Conservation (phyloP, 2,888 invertebrate genomes). For the Neuroscelio doddi region DNA sequence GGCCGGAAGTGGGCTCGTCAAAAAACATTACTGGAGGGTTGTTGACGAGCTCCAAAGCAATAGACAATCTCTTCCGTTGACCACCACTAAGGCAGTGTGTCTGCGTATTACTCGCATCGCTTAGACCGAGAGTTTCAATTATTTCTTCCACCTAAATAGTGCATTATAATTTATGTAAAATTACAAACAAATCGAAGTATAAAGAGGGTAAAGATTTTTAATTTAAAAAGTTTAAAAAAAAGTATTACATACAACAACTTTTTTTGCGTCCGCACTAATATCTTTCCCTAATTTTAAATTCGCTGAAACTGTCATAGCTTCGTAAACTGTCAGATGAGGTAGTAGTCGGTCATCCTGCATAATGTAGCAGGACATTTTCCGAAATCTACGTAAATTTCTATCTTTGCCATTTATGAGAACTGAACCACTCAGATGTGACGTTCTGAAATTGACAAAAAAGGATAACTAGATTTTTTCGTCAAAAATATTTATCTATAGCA, state of each 20-base stretch:
- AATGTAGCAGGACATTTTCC: conserved; percentile 96
- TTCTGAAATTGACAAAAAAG: conserved; percentile 75
- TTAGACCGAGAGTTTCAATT: conserved; percentile 86
- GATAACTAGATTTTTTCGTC: not conserved
- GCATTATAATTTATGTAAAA: not conserved
- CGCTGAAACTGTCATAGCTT: conserved; percentile 95
- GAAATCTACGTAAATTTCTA: conserved; percentile 88
- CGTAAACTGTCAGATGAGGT: conserved; percentile 91
- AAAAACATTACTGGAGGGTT: conserved; percentile 99
- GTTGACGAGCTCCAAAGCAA: conserved; percentile 93
- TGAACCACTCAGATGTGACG: conserved; percentile 87
- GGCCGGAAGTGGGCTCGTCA: conserved; percentile 93
- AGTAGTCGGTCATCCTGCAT: conserved; percentile 95
- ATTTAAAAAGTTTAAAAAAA: conserved; percentile 1
- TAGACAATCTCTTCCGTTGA: conserved; percentile 91
- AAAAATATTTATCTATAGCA: too few relatives aligned
- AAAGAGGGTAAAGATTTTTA: not conserved
- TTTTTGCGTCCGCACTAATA: conserved; percentile 81
- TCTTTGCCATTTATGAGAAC: conserved; percentile 92
- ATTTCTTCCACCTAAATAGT: conserved; percentile 78
- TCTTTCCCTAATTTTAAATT: conserved; percentile 92
- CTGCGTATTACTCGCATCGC: conserved; percentile 85
- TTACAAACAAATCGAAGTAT: too few relatives aligned
- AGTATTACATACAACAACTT: conserved; percentile 78
- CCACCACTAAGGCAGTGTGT: conserved; percentile 90